Evolutionary conservation across 2,797 vertebrate species (phyloP), one percentile per base, ranked within the genome.

Genomic region (Cossypha heuglini): DNA sequence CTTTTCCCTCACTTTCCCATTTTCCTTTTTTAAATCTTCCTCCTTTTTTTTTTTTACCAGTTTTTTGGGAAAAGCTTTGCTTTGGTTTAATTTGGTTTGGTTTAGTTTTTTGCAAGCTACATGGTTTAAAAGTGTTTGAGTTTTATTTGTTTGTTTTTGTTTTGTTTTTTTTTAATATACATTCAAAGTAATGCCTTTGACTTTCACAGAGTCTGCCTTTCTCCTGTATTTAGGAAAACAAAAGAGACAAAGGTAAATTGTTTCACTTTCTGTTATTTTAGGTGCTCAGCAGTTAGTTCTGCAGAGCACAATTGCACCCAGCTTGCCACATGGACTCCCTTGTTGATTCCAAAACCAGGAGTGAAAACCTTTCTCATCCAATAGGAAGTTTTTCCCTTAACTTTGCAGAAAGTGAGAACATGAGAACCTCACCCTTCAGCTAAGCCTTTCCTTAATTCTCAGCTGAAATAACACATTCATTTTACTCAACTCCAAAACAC

Each of bases 41-140:
- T 68, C 11, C 17, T 42, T 42, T 42, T 35, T 35, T 35, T 66
- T 62, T 66, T 55, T 69, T 37, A 13, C 11, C 29, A 43, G 4
- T 13, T 57, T 48, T n/a, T 7, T 3, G 1, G 2, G 26, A 3
- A 1, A 28, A 16, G 16, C 26, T 3, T 37, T 68, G 2, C 11
- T 86, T 33, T 67, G 5, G 54, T 40, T 77, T 62, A 12, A 6
- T 48, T 66, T 40, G 9, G 5, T 49, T 68, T 68, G 9, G 5
- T 49, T 68, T 68, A 0, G 2, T 14, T 45, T 74, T 45, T 69
- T 64, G 21, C 9, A 58, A 52, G 9, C 6, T 62, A 62, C 13
- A 5, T 22, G 5, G 7, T 16, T 71, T 74, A 29, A 79, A 48
- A 84, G 13, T 42, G 8, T 1, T 8, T 9, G 24, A 42, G 4